These are phyloP conservation scores for Ridgeia piscesae DNA, from an alignment of 1,140 invertebrate genomes.

Conservation along the genomic window DNA sequence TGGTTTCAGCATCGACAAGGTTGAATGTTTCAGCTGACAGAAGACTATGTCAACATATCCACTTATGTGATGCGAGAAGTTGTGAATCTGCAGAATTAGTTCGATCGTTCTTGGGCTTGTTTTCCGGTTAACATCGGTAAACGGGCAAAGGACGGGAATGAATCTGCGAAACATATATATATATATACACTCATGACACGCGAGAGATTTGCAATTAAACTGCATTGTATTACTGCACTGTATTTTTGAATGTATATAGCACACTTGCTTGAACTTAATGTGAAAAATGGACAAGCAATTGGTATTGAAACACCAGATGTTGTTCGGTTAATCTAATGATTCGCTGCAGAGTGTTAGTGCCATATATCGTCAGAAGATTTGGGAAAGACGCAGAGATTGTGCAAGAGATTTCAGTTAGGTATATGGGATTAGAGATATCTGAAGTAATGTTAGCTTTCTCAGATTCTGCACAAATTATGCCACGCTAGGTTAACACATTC, in stretches of 20 bases:
- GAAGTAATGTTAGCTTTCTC: neutral
- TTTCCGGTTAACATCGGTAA: neutral
- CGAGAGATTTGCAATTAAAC: neutral
- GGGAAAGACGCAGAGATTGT: neutral
- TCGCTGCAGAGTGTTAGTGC: neutral
- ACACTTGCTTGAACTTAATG: neutral
- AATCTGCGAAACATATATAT: neutral
- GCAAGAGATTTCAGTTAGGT: neutral
- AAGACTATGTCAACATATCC: neutral
- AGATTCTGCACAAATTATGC: neutral
- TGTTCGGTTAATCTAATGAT: neutral
- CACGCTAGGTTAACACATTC: neutral
- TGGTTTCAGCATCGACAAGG: neutral
- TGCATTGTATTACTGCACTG: neutral
- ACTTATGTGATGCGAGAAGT: neutral
- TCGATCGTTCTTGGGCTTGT: neutral
- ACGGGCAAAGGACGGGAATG: neutral
- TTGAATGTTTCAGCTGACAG: neutral
- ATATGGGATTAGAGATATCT: neutral
- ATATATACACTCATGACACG: neutral
- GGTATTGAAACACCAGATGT: neutral
- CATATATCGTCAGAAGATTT: neutral
- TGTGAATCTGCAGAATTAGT: neutral
- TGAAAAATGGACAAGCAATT: neutral
- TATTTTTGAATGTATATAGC: neutral